A percentile compares a stretch with the other conserved stretches of the same genome.
Conservation (phyloP, 2,113 vertebrate genomes). For the Oreotragus oreotragus region DNA sequence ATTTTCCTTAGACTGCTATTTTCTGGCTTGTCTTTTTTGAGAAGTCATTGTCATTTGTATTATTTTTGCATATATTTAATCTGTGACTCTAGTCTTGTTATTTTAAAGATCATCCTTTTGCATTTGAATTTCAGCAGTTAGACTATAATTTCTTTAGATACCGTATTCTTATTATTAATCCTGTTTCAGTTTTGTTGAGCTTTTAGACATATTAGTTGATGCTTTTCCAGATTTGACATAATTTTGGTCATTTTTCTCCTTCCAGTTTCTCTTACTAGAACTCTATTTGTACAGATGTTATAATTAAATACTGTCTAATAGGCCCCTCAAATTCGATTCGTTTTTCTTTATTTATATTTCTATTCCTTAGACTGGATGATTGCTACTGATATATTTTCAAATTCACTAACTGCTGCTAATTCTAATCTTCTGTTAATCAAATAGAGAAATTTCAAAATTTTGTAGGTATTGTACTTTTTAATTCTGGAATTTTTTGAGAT, state of each 20-base stretch:
- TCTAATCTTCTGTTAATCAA: not conserved
- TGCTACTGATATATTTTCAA: not conserved
- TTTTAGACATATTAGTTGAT: not conserved
- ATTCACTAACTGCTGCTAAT: not conserved
- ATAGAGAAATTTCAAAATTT: not conserved
- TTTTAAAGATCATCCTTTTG: not conserved
- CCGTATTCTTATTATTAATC: not conserved
- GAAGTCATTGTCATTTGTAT: not conserved
- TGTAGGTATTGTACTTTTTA: not conserved
- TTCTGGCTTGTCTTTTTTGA: not conserved
- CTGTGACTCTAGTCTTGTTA: not conserved
- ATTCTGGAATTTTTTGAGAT: not conserved
- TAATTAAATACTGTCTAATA: not conserved
- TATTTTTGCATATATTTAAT: not conserved
- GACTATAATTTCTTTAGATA: not conserved
- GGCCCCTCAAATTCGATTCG: not conserved
- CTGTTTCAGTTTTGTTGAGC: not conserved
- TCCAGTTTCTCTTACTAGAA: not conserved
- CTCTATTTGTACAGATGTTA: not conserved
- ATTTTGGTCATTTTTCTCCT: not conserved
- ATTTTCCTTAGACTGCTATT: not conserved
- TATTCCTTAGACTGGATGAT: not conserved
- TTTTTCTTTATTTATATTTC: not conserved
- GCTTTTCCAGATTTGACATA: not conserved
- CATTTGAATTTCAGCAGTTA: not conserved